Evolutionary conservation across 64 coral and sea anemone species (phyloP), one percentile per base, ranked within the genome.

Genomic region (Hydrozoanthus tunicans): DNA sequence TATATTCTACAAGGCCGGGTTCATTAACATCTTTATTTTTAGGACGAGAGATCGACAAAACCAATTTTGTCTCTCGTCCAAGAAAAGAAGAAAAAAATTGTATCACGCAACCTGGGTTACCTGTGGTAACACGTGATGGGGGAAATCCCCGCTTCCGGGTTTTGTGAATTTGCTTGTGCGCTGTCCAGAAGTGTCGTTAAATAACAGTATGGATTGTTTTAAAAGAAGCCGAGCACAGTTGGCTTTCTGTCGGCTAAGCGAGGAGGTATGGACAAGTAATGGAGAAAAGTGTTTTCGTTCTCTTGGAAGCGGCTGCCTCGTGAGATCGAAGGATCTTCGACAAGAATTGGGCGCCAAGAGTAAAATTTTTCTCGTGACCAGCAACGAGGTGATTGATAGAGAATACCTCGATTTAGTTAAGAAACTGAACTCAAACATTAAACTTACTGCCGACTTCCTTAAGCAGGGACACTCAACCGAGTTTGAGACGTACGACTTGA

Each of bases 311-410:
- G 84, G 65, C 51, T 88, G 84, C 10, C 67, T 88, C 4, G 55
- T 88, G 7, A 27, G 23, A 88, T 88, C 84, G 69, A 88, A 88
- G 43, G 68, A 88, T 58, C 43, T 88, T 12, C 68, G 74, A 59
- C 8, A 6, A 15, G 52, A 55, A 43, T 25, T 88, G 10, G 9
- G 12, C 10, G 69, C 84, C 68, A 88, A 73, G 9, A 74, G 84
- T 69, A 71, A 88, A 73, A 69, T 88, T 20, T 88, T 88, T 74
- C 69, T 88, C 5, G 70, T 73, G 17, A 88, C 84, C 67, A 88
- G 67, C 54, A 54, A 73, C 8, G 67, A 56, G 26, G 84, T 88
- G 3, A 73, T 88, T 56, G 56, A 71, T 53, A 55, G 12, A 8
- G 23, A 88, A 13, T 88, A 59, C 54, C 4, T 88, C 5, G 10